Evolutionary conservation across 2,797 vertebrate genomes (phyloP), one percentile per base, ranked within the genome.

Genomic region (Neomorphus geoffroyi): DNA sequence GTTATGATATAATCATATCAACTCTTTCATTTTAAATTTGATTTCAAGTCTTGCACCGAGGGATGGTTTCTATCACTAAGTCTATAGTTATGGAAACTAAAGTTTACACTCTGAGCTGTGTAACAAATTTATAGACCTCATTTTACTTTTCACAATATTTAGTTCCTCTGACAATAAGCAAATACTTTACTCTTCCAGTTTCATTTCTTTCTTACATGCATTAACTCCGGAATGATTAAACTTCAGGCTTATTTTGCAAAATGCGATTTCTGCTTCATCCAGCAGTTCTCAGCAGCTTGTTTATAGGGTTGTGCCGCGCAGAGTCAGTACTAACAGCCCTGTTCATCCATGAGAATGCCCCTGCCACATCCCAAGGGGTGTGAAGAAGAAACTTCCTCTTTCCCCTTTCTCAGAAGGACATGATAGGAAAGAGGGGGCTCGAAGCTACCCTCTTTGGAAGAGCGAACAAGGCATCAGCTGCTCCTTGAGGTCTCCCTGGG

Each of bases 401-500:
- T 7, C 12, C 7, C 11, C 18, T 70, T 58, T 45, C 67, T 46
- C 67, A 41, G 67, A 30, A 84, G 74, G 67, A 71, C 0, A 4
- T 45, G 61, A 21, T 64, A 87, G 77, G 62, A 74, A 81, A 35
- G 57, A 69, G 7, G 33, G 50, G 48, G 57, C 83, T 91, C 6
- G 0, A 83, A 87, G 24, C 28, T 61, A 13, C 39, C 13, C 26
- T 23, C 74, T 87, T 80, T 60, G 72, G 81, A 80, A 85, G 72
- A 86, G 48, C 79, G 92, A 85, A 65, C 35, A 79, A 69, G 60
- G n/a, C 90, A 73, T 82, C 66, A 80, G 89, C 50, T 74, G 50
- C 84, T 95, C 73, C 62, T 69, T 30, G 43, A 85, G 65, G 74
- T 90, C 85, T 86, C 89, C 73, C 82, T 56, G 87, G 93, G 79